A percentile compares a stretch with the other conserved stretches of the same genome.
Conservation (phyloP, 2,113 vertebrate species). For the Lycocorax pyrrhopterus region DNA sequence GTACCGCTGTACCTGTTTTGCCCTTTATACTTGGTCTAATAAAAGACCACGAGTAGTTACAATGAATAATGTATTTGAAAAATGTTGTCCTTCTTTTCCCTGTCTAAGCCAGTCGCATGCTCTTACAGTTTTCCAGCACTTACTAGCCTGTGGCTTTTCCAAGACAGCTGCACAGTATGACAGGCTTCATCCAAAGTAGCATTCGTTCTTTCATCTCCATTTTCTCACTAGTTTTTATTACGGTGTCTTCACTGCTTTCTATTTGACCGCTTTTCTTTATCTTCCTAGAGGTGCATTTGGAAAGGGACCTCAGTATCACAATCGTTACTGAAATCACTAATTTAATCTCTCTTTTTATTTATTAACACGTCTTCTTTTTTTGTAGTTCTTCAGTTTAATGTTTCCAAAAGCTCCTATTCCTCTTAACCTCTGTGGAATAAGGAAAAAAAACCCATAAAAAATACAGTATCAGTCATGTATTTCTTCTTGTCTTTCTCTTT, state of each 20-base stretch:
- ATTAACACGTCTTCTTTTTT: neutral
- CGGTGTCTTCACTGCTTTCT: neutral
- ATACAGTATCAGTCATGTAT: neutral
- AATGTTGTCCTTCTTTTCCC: neutral
- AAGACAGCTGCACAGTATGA: neutral
- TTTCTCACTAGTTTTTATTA: neutral
- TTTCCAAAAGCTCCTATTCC: neutral
- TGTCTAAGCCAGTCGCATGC: neutral
- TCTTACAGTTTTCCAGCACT: neutral
- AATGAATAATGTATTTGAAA: neutral
- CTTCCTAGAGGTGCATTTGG: neutral
- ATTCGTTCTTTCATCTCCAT: neutral
- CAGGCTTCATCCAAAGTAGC: neutral
- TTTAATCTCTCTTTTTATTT: neutral
- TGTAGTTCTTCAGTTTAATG: neutral
- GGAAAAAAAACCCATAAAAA: neutral
- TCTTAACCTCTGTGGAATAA: neutral
- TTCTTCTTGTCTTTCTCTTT: neutral
- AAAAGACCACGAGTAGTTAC: neutral
- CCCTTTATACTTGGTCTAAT: neutral
- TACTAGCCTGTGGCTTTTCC: neutral
- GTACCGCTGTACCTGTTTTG: neutral
- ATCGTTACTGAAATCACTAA: neutral
- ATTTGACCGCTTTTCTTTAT: neutral
- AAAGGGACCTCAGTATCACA: neutral